A percentile compares a stretch with the other conserved stretches of the same genome.
Conservation (phyloP, 2,888 invertebrate genomes). For the Synergus gifuensis region DNA sequence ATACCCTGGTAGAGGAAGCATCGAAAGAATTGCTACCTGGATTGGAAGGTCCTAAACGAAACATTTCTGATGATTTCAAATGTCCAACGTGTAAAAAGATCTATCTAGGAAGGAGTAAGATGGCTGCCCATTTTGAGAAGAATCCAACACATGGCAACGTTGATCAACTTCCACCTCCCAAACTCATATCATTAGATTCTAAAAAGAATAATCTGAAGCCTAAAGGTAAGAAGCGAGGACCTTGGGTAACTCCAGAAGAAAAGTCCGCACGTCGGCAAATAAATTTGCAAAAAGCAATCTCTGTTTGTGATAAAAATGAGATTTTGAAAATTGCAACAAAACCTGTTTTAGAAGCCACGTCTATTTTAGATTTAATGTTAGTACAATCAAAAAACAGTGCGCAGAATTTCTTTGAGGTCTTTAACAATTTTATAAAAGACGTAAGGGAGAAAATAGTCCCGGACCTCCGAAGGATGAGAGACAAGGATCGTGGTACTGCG, state of each 20-base stretch:
- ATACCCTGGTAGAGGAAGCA: constrained; percentile 65
- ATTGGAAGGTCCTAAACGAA: constrained; percentile 76
- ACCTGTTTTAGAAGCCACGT: constrained; percentile 71
- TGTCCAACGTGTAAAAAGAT: constrained; percentile 84
- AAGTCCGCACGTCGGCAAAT: constrained; percentile 72
- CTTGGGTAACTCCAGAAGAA: constrained; percentile 74
- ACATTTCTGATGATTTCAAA: constrained; percentile 77
- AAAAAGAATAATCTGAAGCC: constrained; percentile 67
- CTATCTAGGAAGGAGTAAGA: constrained; percentile 81
- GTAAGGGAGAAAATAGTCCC: constrained; percentile 61
- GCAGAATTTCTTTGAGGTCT: constrained; percentile 68
- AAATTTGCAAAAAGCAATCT: constrained; percentile 72
- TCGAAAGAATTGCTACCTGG: constrained; percentile 71
- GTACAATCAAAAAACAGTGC: constrained; percentile 72
- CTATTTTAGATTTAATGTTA: constrained; percentile 70
- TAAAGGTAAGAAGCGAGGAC: constrained; percentile 74
- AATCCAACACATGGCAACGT: constrained; percentile 81
- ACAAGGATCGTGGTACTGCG: constrained; percentile 52
- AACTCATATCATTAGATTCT: constrained; percentile 56
- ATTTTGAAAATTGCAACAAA: constrained; percentile 73
- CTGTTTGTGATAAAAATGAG: constrained; percentile 71
- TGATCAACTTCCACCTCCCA: constrained; percentile 73
- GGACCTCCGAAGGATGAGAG: constrained; percentile 57
- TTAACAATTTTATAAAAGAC: constrained; percentile 69
- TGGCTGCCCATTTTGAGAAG: constrained; percentile 82